A percentile compares a stretch with the other conserved stretches of the same genome.
phyloP scores from a whole-genome alignment of 2,113 vertebrate species.

The Jaculus jaculus region DNA sequence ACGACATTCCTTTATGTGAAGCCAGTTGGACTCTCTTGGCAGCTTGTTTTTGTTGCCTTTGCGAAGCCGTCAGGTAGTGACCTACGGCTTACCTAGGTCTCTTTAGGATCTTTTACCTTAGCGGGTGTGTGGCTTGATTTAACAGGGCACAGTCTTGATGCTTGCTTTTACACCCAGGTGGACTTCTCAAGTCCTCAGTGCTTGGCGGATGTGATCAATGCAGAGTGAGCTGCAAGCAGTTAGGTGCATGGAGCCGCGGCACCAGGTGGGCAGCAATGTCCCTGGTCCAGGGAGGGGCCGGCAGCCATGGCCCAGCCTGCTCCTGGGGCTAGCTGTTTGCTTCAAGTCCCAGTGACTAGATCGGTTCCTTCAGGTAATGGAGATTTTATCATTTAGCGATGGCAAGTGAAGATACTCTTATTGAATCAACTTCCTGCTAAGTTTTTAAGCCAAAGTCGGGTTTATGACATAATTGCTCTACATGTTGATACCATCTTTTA shows the following conservation, averaged over 20 bases:
- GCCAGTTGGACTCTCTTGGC: conserved; percentile 69
- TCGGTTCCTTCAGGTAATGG: conserved; percentile 65
- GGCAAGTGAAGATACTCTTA: conserved; percentile 75
- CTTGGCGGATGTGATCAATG: conserved; percentile 6
- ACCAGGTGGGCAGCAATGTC: neutral
- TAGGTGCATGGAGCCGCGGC: neutral
- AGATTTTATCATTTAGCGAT: conserved; percentile 80
- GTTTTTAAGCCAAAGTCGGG: conserved; percentile 82
- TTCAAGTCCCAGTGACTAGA: conserved; percentile 36
- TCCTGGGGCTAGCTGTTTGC: conserved; percentile 43
- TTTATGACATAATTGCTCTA: conserved; percentile 85
- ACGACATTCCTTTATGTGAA: conserved; percentile 64
- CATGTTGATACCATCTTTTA: conserved; percentile 86
- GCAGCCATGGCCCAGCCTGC: neutral
- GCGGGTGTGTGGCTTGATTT: conserved; percentile 58
- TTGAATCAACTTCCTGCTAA: conserved; percentile 85
- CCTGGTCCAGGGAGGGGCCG: neutral
- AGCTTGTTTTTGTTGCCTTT: conserved; percentile 67
- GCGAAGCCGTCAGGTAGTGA: conserved; percentile 77
- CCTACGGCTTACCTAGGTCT: conserved; percentile 65
- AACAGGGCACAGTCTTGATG: neutral
- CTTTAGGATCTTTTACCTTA: conserved; percentile 63
- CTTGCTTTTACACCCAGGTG: neutral
- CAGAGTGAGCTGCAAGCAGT: neutral
- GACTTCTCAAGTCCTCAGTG: neutral